Evolutionary conservation across 2,888 invertebrate genomes (phyloP).

Genomic region (Silvanus unidentatus): DNA sequence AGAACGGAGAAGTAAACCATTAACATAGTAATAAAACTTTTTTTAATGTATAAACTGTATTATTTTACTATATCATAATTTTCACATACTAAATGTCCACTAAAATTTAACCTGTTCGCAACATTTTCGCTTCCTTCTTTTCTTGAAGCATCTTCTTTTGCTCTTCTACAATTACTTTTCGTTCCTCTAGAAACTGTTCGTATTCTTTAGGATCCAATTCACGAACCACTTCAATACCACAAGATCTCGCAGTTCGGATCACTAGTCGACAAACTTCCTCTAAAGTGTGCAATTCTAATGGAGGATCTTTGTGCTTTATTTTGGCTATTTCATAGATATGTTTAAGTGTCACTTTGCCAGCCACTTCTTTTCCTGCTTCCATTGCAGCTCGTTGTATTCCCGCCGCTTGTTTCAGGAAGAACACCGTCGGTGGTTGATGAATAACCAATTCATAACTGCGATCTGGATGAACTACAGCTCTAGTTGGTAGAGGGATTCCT

Average conservation of each 20-base stretch:
- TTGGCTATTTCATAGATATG: constrained; percentile 97
- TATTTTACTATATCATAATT: too few relatives aligned
- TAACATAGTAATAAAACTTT: neutral
- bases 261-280: constrained; percentile 75
- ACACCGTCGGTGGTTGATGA: constrained; percentile 82
- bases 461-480: constrained; percentile 79
- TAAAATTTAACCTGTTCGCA: constrained; percentile 63
- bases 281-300: constrained; percentile 56
- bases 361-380: constrained; percentile 62
- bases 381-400: constrained; percentile 81
- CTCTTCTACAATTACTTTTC: constrained; percentile 62
- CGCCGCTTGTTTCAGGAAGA: constrained; percentile 90
- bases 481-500: constrained; percentile 82
- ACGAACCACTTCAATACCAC: constrained; percentile 80
- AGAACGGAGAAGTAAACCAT: constrained; percentile 24
- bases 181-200: constrained; percentile 70
- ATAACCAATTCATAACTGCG: constrained; percentile 75
- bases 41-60: neutral
- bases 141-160: constrained; percentile 75
- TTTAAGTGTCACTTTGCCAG: constrained; percentile 87
- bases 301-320: constrained; percentile 87
- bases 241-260: constrained; percentile 65
- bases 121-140: constrained; percentile 83
- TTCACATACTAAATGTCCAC: too few relatives aligned
- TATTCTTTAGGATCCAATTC: constrained; percentile 76